Conservation (phyloP, 2,797 vertebrate species). For the Anabacerthia variegaticeps region DNA sequence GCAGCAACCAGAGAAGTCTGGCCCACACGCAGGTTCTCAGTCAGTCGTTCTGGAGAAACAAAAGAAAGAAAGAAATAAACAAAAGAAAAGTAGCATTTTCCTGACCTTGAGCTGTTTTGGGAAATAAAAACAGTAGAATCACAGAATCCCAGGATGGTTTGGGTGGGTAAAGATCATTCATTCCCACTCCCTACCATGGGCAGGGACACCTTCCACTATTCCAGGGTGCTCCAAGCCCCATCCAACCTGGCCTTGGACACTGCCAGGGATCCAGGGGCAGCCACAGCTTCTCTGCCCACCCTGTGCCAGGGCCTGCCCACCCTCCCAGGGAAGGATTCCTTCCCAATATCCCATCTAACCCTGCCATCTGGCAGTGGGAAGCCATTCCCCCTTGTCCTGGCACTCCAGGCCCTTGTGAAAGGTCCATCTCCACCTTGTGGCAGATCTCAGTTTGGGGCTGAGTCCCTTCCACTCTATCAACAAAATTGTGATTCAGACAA, state of each 20-base stretch:
- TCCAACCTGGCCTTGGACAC: neutral
- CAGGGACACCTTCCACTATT: neutral
- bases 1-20: conserved; percentile 85
- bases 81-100: neutral
- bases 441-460: neutral
- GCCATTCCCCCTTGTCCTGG: neutral
- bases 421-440: neutral
- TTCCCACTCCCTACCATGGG: neutral
- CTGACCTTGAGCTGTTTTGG: no score
- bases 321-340: neutral
- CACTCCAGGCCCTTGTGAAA: neutral
- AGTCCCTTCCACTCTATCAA: neutral
- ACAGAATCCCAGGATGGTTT: neutral
- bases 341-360: accelerated
- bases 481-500: neutral
- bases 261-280: neutral
- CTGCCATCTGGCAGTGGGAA: accelerated
- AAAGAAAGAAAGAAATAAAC: neutral
- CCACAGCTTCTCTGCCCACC: neutral
- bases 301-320: neutral
- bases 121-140: neutral
- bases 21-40: conserved; percentile 90
- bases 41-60: conserved; percentile 87
- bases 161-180: neutral
- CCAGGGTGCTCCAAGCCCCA: neutral